Conservation (phyloP, 92 coral and sea anemone genomes). For the Palythoa grandis region DNA sequence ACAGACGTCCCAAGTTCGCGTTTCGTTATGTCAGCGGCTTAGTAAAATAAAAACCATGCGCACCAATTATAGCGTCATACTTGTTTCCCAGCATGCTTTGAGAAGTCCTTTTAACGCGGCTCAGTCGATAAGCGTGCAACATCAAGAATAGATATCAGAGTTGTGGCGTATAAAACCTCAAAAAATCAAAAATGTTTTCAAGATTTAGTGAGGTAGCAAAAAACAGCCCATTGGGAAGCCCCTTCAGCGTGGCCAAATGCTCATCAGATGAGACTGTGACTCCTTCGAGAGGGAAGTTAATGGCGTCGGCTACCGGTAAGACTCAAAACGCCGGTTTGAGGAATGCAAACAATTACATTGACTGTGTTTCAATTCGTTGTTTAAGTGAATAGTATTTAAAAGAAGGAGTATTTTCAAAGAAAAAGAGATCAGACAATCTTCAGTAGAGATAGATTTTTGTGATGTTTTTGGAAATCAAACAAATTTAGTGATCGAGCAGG, state of each 20-base stretch:
- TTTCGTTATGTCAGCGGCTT: background rate
- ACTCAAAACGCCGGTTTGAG: background rate
- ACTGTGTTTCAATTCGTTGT: too few relatives aligned
- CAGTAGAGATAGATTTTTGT: too few relatives aligned
- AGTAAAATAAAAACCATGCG: background rate
- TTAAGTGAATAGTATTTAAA: too few relatives aligned
- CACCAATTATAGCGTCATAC: slow-evolving; percentile 35
- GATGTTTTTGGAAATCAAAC: too few relatives aligned
- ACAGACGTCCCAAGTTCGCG: too few relatives aligned
- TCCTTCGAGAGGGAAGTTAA: slow-evolving; percentile 66
- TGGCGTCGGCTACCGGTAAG: slow-evolving; percentile 91
- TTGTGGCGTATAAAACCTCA: background rate
- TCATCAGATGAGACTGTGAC: slow-evolving; percentile 59
- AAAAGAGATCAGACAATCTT: too few relatives aligned
- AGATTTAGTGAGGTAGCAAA: slow-evolving; percentile 87
- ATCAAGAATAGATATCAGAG: background rate
- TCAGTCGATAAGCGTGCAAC: slow-evolving; percentile 29
- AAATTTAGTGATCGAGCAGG: too few relatives aligned
- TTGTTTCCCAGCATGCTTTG: slow-evolving; percentile 42
- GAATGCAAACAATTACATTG: background rate
- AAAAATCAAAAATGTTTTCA: slow-evolving; percentile 78
- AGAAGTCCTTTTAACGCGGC: slow-evolving; percentile 50
- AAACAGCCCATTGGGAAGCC: slow-evolving; percentile 82
- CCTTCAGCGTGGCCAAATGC: slow-evolving; percentile 78
- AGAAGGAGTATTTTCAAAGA: too few relatives aligned